A percentile compares a stretch with the other conserved stretches of the same genome.
phyloP scores from a whole-genome alignment of 2,888 invertebrate species.

The Crossocerus cetratus region DNA sequence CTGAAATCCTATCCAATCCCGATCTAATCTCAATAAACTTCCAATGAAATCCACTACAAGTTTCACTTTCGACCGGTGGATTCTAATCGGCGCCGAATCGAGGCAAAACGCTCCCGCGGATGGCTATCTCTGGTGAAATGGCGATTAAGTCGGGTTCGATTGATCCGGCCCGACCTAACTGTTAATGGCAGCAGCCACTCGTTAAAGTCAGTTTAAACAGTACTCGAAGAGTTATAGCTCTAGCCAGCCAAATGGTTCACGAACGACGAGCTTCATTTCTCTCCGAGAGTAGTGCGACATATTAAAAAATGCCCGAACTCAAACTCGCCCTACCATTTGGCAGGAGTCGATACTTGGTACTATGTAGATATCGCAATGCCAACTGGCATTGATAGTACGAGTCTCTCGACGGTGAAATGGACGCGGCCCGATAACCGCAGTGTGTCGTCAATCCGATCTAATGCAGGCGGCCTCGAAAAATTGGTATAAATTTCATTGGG shows the following conservation, averaged over 20 bases:
- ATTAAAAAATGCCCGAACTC: too few species aligned
- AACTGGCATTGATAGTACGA: too few species aligned
- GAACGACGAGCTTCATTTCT: too few species aligned
- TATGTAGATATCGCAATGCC: too few species aligned
- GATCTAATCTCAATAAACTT: not conserved
- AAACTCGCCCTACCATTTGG: too few species aligned
- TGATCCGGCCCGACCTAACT: not conserved
- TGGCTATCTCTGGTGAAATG: not conserved
- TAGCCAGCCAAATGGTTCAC: not conserved
- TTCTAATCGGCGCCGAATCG: not conserved
- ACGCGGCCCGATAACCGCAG: too few species aligned
- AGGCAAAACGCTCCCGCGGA: not conserved
- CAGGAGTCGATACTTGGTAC: too few species aligned
- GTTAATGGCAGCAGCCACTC: not conserved
- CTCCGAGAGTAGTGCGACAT: too few species aligned
- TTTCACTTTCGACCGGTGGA: not conserved
- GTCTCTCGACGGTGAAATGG: too few species aligned
- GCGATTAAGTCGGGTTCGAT: not conserved
- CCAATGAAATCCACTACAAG: not conserved
- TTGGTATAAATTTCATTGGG: slow-evolving; percentile 14
- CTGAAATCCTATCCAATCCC: not conserved
- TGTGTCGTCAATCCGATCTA: not conserved
- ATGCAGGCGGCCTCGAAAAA: not conserved
- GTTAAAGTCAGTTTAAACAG: not conserved
- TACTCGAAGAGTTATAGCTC: not conserved